phyloP scores from a whole-genome alignment of 2,797 vertebrate species.

The Hippocampus kuda region DNA sequence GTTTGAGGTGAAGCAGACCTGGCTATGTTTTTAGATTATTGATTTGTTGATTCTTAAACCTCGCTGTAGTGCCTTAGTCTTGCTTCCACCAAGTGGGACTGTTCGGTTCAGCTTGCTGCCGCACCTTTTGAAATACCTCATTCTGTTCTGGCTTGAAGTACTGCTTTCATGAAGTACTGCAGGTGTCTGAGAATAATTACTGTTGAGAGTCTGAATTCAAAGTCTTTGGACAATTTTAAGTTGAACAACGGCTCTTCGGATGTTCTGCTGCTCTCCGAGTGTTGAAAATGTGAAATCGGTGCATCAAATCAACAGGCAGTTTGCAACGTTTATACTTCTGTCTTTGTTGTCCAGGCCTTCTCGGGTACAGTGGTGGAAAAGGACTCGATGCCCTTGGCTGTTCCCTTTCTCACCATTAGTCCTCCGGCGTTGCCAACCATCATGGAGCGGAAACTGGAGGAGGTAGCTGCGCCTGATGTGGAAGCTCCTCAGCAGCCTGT shows the following conservation, averaged over 20 bases:
- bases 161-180: no score
- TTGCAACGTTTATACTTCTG: not conserved
- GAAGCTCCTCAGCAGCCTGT: slow-evolving; percentile 45
- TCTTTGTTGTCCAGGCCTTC: slow-evolving; percentile 74
- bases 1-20: slow-evolving; percentile 65
- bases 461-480: slow-evolving; percentile 60
- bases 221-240: no score
- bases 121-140: not conserved
- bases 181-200: no score
- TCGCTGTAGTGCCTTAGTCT: not conserved
- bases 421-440: slow-evolving; percentile 82
- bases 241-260: not conserved
- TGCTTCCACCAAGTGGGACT: not conserved
- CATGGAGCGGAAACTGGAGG: slow-evolving; percentile 81
- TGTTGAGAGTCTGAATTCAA: no score
- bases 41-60: not conserved
- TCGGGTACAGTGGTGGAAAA: slow-evolving; percentile 95
- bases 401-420: slow-evolving; percentile 72
- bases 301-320: not conserved
- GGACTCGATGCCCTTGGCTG: slow-evolving; percentile 71
- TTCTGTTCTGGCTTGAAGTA: not conserved
- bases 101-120: not conserved
- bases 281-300: no score
- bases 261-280: no score
- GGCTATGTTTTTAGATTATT: not conserved